A percentile compares a stretch with the other conserved stretches of the same genome.
Conservation (phyloP, 2,888 invertebrate species). For the Nymphalis urticae region DNA sequence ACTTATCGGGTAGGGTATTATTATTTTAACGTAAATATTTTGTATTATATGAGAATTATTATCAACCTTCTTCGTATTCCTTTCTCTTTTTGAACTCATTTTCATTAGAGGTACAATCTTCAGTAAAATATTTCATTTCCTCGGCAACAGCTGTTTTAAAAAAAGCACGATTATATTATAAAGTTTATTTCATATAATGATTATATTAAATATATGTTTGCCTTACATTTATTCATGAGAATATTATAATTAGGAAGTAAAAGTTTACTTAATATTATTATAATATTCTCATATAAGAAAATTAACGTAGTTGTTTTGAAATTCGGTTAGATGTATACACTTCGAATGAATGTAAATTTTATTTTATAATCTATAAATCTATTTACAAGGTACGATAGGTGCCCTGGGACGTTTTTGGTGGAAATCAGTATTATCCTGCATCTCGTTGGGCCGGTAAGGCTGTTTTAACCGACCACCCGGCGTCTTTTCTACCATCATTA, state of each 20-base stretch:
- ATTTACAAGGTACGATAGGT: slow-evolving; percentile 61
- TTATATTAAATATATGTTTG: neutral
- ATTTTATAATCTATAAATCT: neutral
- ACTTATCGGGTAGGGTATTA: no score
- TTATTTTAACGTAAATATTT: neutral
- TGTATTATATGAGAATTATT: neutral
- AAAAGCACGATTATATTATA: neutral
- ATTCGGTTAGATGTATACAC: no score
- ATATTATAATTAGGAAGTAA: no score
- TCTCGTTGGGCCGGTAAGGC: slow-evolving; percentile 53
- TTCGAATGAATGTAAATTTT: no score
- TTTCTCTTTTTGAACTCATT: slow-evolving; percentile 46
- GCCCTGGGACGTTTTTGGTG: slow-evolving; percentile 60
- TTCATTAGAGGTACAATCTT: slow-evolving; percentile 38
- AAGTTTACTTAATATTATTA: no score
- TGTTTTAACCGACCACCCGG: slow-evolving; percentile 52
- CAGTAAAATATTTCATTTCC: slow-evolving; percentile 51
- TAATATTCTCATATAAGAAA: no score
- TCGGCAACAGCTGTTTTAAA: slow-evolving; percentile 51
- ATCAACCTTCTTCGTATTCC: slow-evolving; percentile 48
- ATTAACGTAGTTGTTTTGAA: no score
- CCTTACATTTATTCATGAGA: no score
- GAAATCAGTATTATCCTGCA: slow-evolving; percentile 53
- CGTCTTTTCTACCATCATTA: slow-evolving; percentile 59
- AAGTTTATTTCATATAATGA: no score